Conservation (phyloP, 1,140 invertebrate species). For the Leptopilina clavipes region DNA sequence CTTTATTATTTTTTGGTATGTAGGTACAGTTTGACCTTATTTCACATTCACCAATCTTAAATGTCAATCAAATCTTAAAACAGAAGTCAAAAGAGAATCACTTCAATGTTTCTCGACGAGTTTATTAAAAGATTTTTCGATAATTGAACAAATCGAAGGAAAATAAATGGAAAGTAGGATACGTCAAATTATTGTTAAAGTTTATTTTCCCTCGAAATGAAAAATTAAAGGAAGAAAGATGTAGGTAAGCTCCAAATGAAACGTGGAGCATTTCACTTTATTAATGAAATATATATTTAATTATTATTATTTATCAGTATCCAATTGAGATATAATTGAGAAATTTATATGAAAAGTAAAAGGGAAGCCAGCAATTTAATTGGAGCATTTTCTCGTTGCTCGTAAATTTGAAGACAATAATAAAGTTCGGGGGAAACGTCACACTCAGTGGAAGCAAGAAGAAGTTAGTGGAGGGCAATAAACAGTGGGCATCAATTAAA, state of each 20-base stretch:
- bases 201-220: not conserved
- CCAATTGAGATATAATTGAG: not conserved
- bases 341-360: not conserved
- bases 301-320: not conserved
- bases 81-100: not conserved
- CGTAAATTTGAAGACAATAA: constrained; percentile 23
- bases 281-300: too few species aligned
- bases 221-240: too few species aligned
- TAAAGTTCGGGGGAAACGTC: constrained; percentile 32
- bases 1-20: not conserved
- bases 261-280: too few species aligned
- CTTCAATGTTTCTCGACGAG: not conserved
- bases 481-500: constrained; percentile 56
- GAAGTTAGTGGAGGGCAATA: constrained; percentile 38
- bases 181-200: not conserved
- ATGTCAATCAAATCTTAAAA: constrained; percentile 23
- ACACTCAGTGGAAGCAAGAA: not conserved
- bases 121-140: constrained; percentile 11
- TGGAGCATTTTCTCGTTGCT: constrained; percentile 8
- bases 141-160: not conserved
- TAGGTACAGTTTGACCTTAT: not conserved
- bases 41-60: not conserved
- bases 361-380: not conserved
- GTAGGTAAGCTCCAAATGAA: too few species aligned
- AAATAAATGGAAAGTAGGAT: not conserved